These are phyloP conservation scores for Phaethon lepturus DNA, from an alignment of 2,113 vertebrate species.

Conservation along the genomic window DNA sequence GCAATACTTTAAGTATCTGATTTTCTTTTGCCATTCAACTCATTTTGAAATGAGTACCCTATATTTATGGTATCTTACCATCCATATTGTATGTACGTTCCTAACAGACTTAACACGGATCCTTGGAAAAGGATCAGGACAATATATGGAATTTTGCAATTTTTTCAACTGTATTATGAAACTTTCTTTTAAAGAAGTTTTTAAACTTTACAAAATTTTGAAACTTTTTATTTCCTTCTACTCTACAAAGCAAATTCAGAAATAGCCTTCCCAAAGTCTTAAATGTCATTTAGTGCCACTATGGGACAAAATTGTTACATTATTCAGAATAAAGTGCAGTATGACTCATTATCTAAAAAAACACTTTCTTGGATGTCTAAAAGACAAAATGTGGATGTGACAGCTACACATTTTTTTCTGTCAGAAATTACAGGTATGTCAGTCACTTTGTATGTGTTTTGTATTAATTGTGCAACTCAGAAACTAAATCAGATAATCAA, in stretches of 20 bases:
- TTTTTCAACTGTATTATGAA: neutral
- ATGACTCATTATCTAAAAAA: constrained; percentile 23
- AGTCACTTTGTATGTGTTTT: constrained; percentile 29
- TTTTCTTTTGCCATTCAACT: neutral
- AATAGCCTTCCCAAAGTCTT: neutral
- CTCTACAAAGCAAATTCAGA: neutral
- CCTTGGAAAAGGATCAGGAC: neutral
- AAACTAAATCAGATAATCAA: constrained; percentile 46
- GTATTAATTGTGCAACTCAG: constrained; percentile 27
- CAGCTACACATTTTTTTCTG: constrained; percentile 23
- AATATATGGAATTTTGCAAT: neutral
- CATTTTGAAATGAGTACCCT: neutral
- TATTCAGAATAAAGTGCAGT: constrained; percentile 1
- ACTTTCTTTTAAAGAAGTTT: neutral
- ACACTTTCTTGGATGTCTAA: constrained; percentile 10
- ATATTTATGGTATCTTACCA: neutral
- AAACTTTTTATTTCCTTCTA: neutral
- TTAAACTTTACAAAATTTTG: no score
- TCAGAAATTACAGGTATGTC: constrained; percentile 47
- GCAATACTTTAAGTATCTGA: neutral
- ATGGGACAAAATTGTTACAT: neutral
- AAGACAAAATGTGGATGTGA: neutral
- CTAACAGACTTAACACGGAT: neutral
- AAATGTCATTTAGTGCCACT: neutral
- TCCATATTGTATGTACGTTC: neutral